Evolutionary conservation across 2,888 invertebrate genomes (phyloP).

Genomic region (Aleiodes leptofemur): DNA sequence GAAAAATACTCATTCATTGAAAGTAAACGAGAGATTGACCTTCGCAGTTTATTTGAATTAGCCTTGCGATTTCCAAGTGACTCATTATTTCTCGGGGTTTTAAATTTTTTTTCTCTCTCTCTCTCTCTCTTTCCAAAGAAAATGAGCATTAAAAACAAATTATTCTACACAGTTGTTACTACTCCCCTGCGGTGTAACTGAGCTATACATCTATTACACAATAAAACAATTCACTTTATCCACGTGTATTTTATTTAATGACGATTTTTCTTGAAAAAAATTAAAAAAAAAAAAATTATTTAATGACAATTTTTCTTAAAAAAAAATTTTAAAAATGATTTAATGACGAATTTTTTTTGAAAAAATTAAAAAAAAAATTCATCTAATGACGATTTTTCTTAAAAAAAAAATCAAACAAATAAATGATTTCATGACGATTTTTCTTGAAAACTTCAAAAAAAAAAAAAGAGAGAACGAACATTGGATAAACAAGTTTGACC

Average conservation of each 20-base stretch:
- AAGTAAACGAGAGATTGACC: conserved; percentile 47
- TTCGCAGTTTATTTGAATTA: conserved; percentile 30
- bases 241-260: conserved; percentile 8
- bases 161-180: conserved; percentile 2
- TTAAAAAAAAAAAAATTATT: background rate
- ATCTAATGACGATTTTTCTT: background rate
- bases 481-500: conserved; percentile 5
- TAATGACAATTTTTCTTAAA: background rate
- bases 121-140: background rate
- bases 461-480: background rate
- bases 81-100: conserved; percentile 34
- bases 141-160: conserved; percentile 40
- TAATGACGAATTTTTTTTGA: background rate
- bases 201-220: conserved; percentile 29
- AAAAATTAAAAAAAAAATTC: background rate
- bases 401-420: background rate
- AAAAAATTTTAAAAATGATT: conserved; percentile 7
- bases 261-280: conserved; percentile 3
- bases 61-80: conserved; percentile 36
- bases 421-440: too few species aligned
- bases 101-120: too few species aligned
- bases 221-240: conserved; percentile 8
- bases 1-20: conserved; percentile 40
- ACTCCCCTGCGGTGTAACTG: background rate
- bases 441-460: background rate